These are phyloP conservation scores for Melanotaenia boesemani DNA, from an alignment of 2,797 vertebrate species.

Conservation along the genomic window DNA sequence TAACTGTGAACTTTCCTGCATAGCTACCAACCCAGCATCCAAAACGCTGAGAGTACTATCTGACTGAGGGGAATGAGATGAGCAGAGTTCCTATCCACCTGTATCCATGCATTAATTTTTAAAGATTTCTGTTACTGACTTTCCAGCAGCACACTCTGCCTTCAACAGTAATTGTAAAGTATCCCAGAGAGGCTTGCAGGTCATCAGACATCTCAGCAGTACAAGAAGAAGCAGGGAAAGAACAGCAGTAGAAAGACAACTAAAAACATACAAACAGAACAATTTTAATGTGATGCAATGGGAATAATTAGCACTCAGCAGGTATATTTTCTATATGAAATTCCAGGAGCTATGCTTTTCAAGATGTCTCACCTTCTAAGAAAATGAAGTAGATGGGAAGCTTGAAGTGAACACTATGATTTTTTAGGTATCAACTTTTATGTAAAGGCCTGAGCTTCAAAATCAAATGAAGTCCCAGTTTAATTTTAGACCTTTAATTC, in stretches of 20 bases:
- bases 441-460: neutral
- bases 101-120: conserved; percentile 31
- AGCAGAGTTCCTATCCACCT: conserved; percentile 10
- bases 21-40: neutral
- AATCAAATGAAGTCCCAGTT: conserved; percentile 5
- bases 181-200: conserved; percentile 34
- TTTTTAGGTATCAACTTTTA: neutral
- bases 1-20: neutral
- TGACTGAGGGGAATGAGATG: conserved; percentile 26
- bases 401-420: neutral
- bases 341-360: neutral
- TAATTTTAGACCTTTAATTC: conserved; percentile 3
- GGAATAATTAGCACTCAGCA: too few relatives aligned
- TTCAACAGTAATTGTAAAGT: conserved; percentile 38
- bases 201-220: conserved; percentile 46
- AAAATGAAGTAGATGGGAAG: conserved; percentile 6
- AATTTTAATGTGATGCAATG: too few relatives aligned
- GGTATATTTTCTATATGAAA: neutral
- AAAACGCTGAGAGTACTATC: conserved; percentile 18
- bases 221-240: conserved; percentile 19
- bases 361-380: neutral
- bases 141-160: conserved; percentile 24
- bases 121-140: conserved; percentile 29
- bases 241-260: conserved; percentile 19
- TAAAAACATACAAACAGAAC: too few relatives aligned